Base-by-base conservation (phyloP, 2,113 vertebrate genomes). In the Rhombomys opimus region DNA sequence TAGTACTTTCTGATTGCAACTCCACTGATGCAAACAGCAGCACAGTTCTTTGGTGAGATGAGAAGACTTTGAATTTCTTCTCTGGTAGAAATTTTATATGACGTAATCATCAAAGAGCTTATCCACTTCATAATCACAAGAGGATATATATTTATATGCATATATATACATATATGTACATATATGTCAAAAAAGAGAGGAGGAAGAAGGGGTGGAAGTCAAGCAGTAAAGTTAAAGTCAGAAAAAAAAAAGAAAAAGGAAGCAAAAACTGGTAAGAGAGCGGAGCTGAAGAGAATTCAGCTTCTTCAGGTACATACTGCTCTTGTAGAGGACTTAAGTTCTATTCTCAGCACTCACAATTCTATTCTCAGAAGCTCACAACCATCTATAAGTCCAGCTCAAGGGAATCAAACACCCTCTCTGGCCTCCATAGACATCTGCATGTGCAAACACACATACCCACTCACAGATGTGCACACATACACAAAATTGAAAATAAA, bases 41-140 rank as follows among this genome's bases (percentile, higher is more conserved):
- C 76, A 7, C 11, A 35, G 72, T 41, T 89, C 54, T 78, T 94
- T 25, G 54, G 88, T 9, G 75, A 90, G 93, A 46, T 30, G 75
- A 84, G 67, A 14, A 54, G 67, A 46, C 81, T 73, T 87, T 13
- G 61, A 57, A 70, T 32, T 75, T 46, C 80, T 72, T 90, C 86
- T 89, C 73, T 38, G 7, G 14, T 14, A 57, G 54, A 76, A 93
- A 68, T 84, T 67, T 93, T 78, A 95, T 75, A 54, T 87, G 70
- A 87, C 23, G 38, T 73, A 5, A 23, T 54, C 72, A 50, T 17
- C n/a, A 35, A 90, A 93, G 72, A 77, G 7, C 14, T 80, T 77
- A 25, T 35, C 35, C 15, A 75, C 46, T 95, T 59, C 57, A 14
- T 78, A 67, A 88, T 59, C 32, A 7, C 32, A 87, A 89, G 32